phyloP scores from a whole-genome alignment of 2,113 vertebrate species.

The Conger conger region DNA sequence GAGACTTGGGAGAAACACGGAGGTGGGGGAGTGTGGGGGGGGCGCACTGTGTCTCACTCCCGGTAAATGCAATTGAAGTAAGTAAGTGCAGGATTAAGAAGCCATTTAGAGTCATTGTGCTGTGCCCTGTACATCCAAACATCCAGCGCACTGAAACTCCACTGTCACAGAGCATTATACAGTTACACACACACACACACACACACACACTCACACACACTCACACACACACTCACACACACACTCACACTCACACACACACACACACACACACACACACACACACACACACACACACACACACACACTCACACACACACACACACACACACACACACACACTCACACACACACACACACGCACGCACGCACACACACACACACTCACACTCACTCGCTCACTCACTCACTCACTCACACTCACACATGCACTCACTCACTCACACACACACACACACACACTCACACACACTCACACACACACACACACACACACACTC shows the following conservation, averaged over 20 bases:
- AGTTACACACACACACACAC: not conserved
- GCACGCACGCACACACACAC: not conserved
- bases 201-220: slow-evolving; percentile 23
- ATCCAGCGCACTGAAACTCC: too few species aligned
- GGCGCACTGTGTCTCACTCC: slow-evolving; percentile 13
- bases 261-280: not conserved
- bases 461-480: too few species aligned
- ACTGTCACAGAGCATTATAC: not conserved
- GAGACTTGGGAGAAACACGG: not conserved
- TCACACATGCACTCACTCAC: too few species aligned
- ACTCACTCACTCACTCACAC: not conserved
- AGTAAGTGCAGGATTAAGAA: not conserved
- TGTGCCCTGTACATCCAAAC: too few species aligned
- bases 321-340: slow-evolving; percentile 32
- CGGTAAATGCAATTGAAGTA: slow-evolving; percentile 14
- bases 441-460: not conserved
- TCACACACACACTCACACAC: slow-evolving; percentile 41
- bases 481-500: not conserved
- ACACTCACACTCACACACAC: too few species aligned
- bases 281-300: slow-evolving; percentile 6
- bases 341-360: slow-evolving; percentile 52
- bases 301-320: slow-evolving; percentile 13
- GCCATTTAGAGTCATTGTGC: not conserved
- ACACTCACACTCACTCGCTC: not conserved
- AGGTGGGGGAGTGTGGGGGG: not conserved